Conservation (phyloP, 2,888 invertebrate genomes). For the Cheilosia impressa region DNA sequence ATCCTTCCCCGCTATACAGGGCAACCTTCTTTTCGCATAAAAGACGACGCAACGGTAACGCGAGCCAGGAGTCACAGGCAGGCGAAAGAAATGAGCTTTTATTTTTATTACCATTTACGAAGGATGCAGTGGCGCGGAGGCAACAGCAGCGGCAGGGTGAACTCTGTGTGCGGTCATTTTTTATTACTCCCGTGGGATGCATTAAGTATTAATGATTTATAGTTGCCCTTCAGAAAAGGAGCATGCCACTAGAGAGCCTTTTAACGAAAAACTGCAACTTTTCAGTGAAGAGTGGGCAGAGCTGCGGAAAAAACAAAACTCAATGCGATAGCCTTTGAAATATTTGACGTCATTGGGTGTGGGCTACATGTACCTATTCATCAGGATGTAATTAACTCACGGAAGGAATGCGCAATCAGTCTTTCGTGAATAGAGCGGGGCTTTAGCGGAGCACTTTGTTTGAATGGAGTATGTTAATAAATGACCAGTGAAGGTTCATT, state of each 20-base stretch:
- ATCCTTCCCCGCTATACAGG: constrained; percentile 8
- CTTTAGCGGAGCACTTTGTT: background rate
- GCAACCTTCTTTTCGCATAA: constrained; percentile 7
- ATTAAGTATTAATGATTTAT: constrained; percentile 83
- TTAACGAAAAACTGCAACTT: constrained; percentile 51
- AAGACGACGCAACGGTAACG: background rate
- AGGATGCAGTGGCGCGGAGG: constrained; percentile 10
- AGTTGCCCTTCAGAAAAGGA: constrained; percentile 60
- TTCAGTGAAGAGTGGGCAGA: constrained; percentile 19
- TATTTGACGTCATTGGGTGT: constrained; percentile 36
- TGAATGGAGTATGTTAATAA: background rate
- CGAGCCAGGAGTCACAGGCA: background rate
- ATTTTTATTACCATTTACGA: constrained; percentile 65
- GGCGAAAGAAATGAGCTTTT: constrained; percentile 63
- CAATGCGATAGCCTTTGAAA: constrained; percentile 45
- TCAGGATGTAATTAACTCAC: constrained; percentile 65
- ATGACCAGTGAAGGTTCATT: too few species aligned
- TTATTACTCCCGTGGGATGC: constrained; percentile 82
- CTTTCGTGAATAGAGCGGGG: background rate
- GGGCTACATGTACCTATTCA: constrained; percentile 30
- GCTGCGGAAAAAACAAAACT: constrained; percentile 5
- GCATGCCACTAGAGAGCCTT: constrained; percentile 32
- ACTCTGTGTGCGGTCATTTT: constrained; percentile 80
- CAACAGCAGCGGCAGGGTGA: constrained; percentile 9
- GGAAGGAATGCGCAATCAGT: background rate